Base-by-base conservation (phyloP, 1,140 invertebrate species). In the Neomicropteryx cornuta region DNA sequence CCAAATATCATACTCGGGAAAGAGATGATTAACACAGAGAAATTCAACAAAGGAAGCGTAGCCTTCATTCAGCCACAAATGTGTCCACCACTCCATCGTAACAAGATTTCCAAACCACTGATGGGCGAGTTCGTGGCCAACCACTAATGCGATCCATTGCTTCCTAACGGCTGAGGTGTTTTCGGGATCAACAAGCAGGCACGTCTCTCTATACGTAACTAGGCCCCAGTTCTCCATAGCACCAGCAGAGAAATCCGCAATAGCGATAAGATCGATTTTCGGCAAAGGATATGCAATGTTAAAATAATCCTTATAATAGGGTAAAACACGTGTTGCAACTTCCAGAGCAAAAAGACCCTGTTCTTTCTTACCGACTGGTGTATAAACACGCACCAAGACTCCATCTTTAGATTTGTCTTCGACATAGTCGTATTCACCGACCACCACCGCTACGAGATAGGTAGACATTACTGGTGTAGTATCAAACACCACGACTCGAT, bases 211-310 rank as follows among this genome's bases (percentile, higher is more conserved):
- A 43, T 70, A 76, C 38, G 72, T 75, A 8, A 75, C 71, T 18
- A 75, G 46, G 14, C 91, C 92, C 93, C 92, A 97, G 62, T 97
- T 96, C 63, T 97, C 93, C 92, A 97, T 97, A 27, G 91, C 92
- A 43, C 89, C 88, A 22, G 79, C 75, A 21, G 83, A 81, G 50
- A 94, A 97, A 58, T 97, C 92, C 13, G 91, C 81, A 53, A 97
- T 88, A 18, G 91, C 91, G 51, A 97, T 89, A 29, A 95, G 73
- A 68, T 98, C 94, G 53, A 95, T 85, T 62, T 98, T 97, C 6
- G 92, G 91, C 27, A 98, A 61, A 1, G 93, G 93, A 72, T 97
- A 98, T 2, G 87, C 82, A 45, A 97, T 89, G 40, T 88, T 77
- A 63, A 97, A 97, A 55, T 96, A 96, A 18, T 89, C 77, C 49